Conservation (phyloP, 2,888 invertebrate genomes). For the Euclidia mi region DNA sequence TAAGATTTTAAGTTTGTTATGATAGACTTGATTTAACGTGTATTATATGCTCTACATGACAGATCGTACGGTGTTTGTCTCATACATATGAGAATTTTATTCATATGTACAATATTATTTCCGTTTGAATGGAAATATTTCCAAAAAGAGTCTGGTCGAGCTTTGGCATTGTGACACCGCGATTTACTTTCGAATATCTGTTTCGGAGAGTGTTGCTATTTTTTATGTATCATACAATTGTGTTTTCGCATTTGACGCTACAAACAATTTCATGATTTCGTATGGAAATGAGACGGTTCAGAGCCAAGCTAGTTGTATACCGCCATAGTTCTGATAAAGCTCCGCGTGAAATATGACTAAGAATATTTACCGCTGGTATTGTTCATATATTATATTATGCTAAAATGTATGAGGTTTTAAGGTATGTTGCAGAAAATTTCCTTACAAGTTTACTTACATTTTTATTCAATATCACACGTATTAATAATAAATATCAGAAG, state of each 20-base stretch:
- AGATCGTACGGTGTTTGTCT: constrained; percentile 67
- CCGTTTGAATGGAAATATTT: constrained; percentile 81
- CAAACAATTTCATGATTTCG: constrained; percentile 52
- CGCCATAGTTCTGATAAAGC: constrained; percentile 41
- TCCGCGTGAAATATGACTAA: constrained; percentile 41
- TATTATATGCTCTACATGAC: constrained; percentile 57
- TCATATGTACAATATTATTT: constrained; percentile 82
- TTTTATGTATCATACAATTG: constrained; percentile 34
- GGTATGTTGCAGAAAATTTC: too few species aligned
- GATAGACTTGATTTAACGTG: constrained; percentile 64
- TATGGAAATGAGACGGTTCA: constrained; percentile 29
- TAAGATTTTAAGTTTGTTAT: too few species aligned
- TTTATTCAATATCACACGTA: too few species aligned
- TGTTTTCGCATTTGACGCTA: constrained; percentile 39
- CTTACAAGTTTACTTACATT: too few species aligned
- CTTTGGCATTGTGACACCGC: constrained; percentile 67
- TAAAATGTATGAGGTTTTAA: neutral
- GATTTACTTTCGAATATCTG: constrained; percentile 64
- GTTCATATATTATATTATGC: too few species aligned
- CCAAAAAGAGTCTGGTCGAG: constrained; percentile 75
- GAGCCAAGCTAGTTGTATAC: constrained; percentile 12
- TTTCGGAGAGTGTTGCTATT: constrained; percentile 54
- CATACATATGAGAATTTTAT: constrained; percentile 73
- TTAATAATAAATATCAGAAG: too few species aligned
- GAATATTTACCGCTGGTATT: constrained; percentile 35